These are phyloP conservation scores for Brachionus angularis DNA, from an alignment of 1,140 invertebrate species.

Conservation along the genomic window DNA sequence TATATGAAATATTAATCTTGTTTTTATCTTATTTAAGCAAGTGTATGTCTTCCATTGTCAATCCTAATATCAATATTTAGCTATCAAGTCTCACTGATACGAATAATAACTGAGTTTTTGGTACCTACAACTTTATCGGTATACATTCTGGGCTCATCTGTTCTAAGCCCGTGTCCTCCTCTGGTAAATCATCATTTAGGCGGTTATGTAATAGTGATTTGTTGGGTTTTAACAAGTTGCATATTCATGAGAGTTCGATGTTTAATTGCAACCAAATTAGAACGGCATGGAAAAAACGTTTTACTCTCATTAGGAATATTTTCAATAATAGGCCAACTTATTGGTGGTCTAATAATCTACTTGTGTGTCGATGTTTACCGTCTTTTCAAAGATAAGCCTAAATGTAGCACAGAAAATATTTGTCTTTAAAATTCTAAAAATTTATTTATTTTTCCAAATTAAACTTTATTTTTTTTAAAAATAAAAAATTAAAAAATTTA, in stretches of 20 bases:
- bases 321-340: conserved; percentile 23
- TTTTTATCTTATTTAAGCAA: no score
- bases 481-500: no score
- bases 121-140: not conserved
- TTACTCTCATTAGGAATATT: conserved; percentile 25
- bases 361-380: conserved; percentile 6
- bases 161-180: conserved; percentile 16
- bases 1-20: no score
- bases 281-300: conserved; percentile 18
- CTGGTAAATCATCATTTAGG: not conserved
- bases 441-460: no score
- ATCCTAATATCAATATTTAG: not conserved
- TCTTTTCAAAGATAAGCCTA: conserved; percentile 22
- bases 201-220: conserved; percentile 13
- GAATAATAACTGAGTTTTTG: not conserved
- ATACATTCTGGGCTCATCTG: not conserved
- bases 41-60: not conserved
- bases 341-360: conserved; percentile 28
- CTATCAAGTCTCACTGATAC: conserved; percentile 15
- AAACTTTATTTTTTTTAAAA: no score
- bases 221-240: conserved; percentile 28
- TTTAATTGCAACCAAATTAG: conserved; percentile 25
- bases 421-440: no score
- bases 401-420: conserved; percentile 22
- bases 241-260: conserved; percentile 16